phyloP scores from a whole-genome alignment of 2,797 vertebrate genomes.

The Leucoraja ocellata region DNA sequence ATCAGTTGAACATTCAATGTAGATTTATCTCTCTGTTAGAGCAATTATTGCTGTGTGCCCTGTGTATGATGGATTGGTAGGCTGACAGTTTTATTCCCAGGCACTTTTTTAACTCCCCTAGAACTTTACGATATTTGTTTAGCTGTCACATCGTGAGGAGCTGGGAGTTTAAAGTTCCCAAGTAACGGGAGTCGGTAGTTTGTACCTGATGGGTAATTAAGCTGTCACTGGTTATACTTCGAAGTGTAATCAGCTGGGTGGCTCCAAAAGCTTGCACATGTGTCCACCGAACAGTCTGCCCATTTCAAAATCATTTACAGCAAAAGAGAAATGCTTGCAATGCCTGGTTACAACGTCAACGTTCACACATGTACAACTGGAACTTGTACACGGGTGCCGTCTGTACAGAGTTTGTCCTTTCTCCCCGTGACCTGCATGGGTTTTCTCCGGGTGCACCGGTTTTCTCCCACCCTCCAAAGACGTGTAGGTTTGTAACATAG shows the following conservation, averaged over 20 bases:
- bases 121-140: constrained; percentile 20
- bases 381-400: background rate
- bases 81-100: background rate
- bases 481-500: too few relatives aligned
- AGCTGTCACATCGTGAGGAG: background rate
- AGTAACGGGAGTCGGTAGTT: background rate
- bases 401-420: too few relatives aligned
- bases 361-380: background rate
- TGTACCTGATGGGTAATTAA: background rate
- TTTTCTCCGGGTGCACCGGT: too few relatives aligned
- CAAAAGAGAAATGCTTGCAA: background rate
- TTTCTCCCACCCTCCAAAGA: too few relatives aligned
- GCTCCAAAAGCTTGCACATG: background rate
- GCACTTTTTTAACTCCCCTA: background rate
- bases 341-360: background rate
- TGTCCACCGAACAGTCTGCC: background rate
- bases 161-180: constrained; percentile 17
- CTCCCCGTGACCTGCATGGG: too few relatives aligned
- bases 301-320: background rate
- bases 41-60: background rate
- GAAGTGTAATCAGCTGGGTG: background rate
- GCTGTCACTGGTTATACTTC: background rate
- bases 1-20: background rate
- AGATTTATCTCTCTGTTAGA: background rate
- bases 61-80: constrained; percentile 8